Evolutionary conservation across 2,888 invertebrate species (phyloP).

Genomic region (Busseola fusca): DNA sequence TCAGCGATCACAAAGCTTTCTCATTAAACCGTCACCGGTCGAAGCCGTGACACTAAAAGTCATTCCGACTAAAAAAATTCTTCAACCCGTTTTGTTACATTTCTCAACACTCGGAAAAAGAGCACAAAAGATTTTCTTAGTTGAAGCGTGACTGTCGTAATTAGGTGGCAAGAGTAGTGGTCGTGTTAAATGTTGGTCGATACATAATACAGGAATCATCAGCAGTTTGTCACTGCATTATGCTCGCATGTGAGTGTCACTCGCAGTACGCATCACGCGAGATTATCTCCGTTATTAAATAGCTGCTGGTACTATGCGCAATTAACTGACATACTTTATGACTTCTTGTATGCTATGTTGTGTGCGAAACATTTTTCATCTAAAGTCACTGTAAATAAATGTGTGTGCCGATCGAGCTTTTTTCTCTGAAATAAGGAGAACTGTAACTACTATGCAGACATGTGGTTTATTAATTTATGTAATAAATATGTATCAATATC

Average conservation of each 20-base stretch:
- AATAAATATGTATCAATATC: conserved; percentile 51
- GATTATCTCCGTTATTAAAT: conserved; percentile 63
- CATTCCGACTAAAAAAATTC: conserved; percentile 82
- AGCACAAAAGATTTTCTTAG: conserved; percentile 87
- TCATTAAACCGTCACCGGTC: conserved; percentile 87
- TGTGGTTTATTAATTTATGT: conserved; percentile 56
- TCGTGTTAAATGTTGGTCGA: conserved; percentile 63
- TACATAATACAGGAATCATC: conserved; percentile 63
- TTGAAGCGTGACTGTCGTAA: conserved; percentile 87
- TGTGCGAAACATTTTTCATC: conserved; percentile 44
- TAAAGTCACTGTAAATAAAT: conserved; percentile 40
- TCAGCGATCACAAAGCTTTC: conserved; percentile 86
- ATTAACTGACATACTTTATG: conserved; percentile 58
- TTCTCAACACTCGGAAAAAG: conserved; percentile 85
- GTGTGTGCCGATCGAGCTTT: conserved; percentile 27
- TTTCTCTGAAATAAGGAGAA: conserved; percentile 33
- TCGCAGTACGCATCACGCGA: conserved; percentile 58
- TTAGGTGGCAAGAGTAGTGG: conserved; percentile 82
- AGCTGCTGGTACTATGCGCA: conserved; percentile 56
- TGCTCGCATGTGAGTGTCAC: conserved; percentile 56
- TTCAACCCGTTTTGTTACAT: conserved; percentile 83
- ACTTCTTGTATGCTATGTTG: conserved; percentile 44
- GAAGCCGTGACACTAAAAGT: conserved; percentile 86
- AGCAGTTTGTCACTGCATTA: conserved; percentile 63
- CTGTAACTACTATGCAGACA: conserved; percentile 45